Evolutionary conservation across 2,888 invertebrate genomes (phyloP).

Genomic region (Opisthograptis luteolata): DNA sequence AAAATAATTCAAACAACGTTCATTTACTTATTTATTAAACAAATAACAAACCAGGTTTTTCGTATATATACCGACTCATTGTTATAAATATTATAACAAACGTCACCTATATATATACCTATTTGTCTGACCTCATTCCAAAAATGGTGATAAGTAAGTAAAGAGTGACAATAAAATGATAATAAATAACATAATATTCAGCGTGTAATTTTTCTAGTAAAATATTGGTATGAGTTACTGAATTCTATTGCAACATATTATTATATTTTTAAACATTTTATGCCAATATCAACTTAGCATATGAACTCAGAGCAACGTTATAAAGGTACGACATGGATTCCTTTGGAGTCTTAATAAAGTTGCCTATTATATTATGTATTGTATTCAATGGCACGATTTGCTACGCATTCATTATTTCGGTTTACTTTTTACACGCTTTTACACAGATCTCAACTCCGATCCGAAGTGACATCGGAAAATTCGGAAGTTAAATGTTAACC

Average conservation of each 20-base stretch:
- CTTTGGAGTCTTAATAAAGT: too few relatives aligned
- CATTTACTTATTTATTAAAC: conserved; percentile 23
- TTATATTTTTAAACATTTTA: too few relatives aligned
- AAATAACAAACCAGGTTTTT: conserved; percentile 22
- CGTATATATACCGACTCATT: conserved; percentile 35
- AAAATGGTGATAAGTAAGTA: not conserved
- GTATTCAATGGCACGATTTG: conserved; percentile 17
- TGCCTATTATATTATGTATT: too few relatives aligned
- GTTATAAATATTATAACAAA: conserved; percentile 81
- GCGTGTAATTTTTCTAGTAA: not conserved
- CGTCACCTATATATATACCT: conserved; percentile 15
- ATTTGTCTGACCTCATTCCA: not conserved
- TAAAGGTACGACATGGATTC: too few relatives aligned
- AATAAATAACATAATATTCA: not conserved
- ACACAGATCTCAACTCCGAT: not conserved
- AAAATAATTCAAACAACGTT: conserved; percentile 1
- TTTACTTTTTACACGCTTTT: not conserved
- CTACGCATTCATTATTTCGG: conserved; percentile 7
- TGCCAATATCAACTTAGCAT: not conserved
- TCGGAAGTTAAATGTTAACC: not conserved
- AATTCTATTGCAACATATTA: too few relatives aligned
- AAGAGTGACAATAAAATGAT: not conserved
- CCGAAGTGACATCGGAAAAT: too few relatives aligned
- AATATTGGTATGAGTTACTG: too few relatives aligned
- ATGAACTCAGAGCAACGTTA: conserved; percentile 1